These are phyloP conservation scores for Drosophila nr. perissopoda DNA, from an alignment of 2,888 invertebrate genomes.

Conservation along the genomic window DNA sequence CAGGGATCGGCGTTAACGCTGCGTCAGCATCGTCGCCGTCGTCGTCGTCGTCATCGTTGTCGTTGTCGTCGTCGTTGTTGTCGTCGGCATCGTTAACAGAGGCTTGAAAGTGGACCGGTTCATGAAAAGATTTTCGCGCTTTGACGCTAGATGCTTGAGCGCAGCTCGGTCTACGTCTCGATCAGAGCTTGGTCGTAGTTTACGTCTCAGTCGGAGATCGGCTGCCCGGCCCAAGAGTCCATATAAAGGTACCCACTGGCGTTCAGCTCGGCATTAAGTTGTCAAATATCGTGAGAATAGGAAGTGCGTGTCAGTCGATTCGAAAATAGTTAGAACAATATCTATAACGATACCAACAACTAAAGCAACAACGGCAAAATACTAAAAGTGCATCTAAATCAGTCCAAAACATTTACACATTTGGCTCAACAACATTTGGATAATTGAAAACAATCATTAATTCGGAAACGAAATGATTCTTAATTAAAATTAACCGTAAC, in stretches of 20 bases:
- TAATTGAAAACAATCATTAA: constrained; percentile 2
- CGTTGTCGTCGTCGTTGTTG: constrained; percentile 13
- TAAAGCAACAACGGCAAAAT: not conserved
- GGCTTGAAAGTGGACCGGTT: constrained; percentile 77
- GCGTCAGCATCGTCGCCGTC: constrained; percentile 16
- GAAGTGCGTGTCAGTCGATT: constrained; percentile 77
- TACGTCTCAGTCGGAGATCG: constrained; percentile 51
- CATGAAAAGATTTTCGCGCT: constrained; percentile 69
- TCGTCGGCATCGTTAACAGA: constrained; percentile 27
- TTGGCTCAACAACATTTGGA: constrained; percentile 5
- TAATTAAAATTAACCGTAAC: constrained; percentile 13
- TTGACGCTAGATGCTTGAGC: constrained; percentile 52
- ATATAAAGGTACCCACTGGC: constrained; percentile 78
- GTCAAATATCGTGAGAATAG: constrained; percentile 79
- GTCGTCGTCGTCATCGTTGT: constrained; percentile 8
- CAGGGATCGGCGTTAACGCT: constrained; percentile 45
- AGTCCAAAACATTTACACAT: not conserved
- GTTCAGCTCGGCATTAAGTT: constrained; percentile 73
- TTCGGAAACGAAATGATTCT: constrained; percentile 7
- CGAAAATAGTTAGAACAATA: constrained; percentile 47
- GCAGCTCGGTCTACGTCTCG: constrained; percentile 37
- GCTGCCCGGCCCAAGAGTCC: constrained; percentile 71
- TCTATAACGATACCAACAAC: constrained; percentile 19
- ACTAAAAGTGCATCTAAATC: constrained; percentile 16
- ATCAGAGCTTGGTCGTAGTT: constrained; percentile 33